Evolutionary conservation across 2,888 invertebrate genomes (phyloP), one percentile per base, ranked within the genome.

Genomic region (Linnaemya tessellans): DNA sequence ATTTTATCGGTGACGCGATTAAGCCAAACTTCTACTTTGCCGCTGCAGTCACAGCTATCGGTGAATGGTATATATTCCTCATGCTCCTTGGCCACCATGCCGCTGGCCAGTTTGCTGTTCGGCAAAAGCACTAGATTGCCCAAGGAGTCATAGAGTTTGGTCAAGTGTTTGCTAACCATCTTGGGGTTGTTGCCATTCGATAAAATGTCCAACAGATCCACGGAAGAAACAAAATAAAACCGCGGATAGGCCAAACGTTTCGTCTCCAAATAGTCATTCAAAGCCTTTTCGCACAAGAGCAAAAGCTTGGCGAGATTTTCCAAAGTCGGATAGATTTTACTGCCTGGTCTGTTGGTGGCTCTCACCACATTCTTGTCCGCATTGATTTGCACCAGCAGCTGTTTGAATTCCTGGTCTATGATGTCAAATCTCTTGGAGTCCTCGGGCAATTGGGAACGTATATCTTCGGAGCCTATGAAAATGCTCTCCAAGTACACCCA

Each of bases 401-500:
- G 95, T 93, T 97, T 97, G 90, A 98, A 98, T 73, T 96, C 96
- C 64, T 93, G 95, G 91, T 98, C 98, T 84, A 98, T 96, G 78
- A 91, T 93, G 92, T 98, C 98, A 91, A 98, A 99, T 89, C 98
- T 94, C 88, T 94, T 95, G 0, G 98, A 97, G 91, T 98, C 98
- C 89, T 97, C 97, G 0, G 98, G 98, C 74, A 98, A 93, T 91
- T 98, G 98, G 58, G 95, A 94, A 73, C 98, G 94, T 89, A 99
- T 98, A 92, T 99, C 98, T 91, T 98, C 98, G 0, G 98, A 98
- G 0, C 98, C 98, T 67, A 98, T 97, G 90, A 98, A 99, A 88
- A 99, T 98, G 88, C 97, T 97, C 92, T 98, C 98, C 86, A 98
- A 93, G 91, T 98, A 97, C 90, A 96, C 96, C 98, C 98, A 99